Percentiles rank a stretch among this genome's conserved stretches.
These are phyloP conservation scores for Amphiura filiformis DNA, from an alignment of 35 echinoderm and acorn worm species.

Conservation along the genomic window DNA sequence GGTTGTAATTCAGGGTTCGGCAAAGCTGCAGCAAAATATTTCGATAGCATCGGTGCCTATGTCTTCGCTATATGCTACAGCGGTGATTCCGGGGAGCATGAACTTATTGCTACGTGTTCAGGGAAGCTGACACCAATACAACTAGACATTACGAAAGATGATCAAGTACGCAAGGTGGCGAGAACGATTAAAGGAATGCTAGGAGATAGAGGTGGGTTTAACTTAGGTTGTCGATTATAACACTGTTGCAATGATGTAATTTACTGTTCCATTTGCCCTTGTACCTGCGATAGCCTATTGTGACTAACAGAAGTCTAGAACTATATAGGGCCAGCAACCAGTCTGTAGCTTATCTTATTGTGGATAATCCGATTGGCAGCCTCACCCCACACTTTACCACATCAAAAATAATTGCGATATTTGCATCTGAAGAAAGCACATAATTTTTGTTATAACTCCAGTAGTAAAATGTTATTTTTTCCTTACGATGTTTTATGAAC, in stretches of 20 bases:
- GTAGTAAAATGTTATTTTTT: too few relatives aligned
- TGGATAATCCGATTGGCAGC: too few relatives aligned
- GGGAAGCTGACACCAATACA: constrained; percentile 59
- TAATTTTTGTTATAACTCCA: too few relatives aligned
- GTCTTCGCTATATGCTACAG: constrained; percentile 60
- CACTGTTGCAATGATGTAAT: not conserved
- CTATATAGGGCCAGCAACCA: too few relatives aligned
- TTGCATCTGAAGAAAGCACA: too few relatives aligned
- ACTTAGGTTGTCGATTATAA: not conserved
- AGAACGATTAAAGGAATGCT: constrained; percentile 51
- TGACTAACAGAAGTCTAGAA: too few relatives aligned
- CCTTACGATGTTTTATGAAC: too few relatives aligned
- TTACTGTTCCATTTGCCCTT: not conserved
- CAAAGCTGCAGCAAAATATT: constrained; percentile 37
- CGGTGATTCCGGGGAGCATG: constrained; percentile 42
- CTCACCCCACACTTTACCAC: too few relatives aligned
- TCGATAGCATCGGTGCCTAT: constrained; percentile 53
- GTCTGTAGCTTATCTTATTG: too few relatives aligned
- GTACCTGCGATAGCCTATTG: too few relatives aligned
- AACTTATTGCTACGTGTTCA: constrained; percentile 44
- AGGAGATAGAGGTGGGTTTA: constrained; percentile 48
- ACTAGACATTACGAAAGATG: constrained; percentile 57
- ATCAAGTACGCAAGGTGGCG: constrained; percentile 43
- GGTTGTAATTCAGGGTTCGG: constrained; percentile 74
- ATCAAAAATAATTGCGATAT: too few relatives aligned